phyloP scores from a whole-genome alignment of 2,113 vertebrate species.

The Nematolebias whitei region DNA sequence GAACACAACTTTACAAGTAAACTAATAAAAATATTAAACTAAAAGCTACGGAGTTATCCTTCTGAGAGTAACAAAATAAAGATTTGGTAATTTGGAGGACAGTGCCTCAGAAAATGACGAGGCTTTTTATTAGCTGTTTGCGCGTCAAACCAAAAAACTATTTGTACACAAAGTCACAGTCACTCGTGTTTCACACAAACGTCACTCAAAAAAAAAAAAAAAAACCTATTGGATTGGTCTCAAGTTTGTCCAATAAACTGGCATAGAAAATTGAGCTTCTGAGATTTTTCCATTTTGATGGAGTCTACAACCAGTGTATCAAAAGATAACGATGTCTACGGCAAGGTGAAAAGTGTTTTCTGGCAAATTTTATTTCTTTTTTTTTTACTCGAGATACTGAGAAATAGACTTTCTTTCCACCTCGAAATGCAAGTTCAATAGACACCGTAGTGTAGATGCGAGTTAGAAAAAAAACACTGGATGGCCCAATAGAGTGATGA shows the following conservation, averaged over 20 bases:
- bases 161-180: constrained; percentile 22
- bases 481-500: neutral
- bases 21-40: constrained; percentile 75
- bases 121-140: constrained; percentile 55
- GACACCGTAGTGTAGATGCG: neutral
- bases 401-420: neutral
- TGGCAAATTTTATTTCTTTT: constrained; percentile 19
- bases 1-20: constrained; percentile 79
- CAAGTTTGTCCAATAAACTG: neutral
- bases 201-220: constrained; percentile 15
- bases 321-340: neutral
- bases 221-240: constrained; percentile 22
- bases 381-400: constrained; percentile 29
- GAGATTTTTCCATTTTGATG: neutral
- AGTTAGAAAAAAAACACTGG: neutral
- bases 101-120: constrained; percentile 63
- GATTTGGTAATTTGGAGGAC: constrained; percentile 79
- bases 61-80: constrained; percentile 82
- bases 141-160: constrained; percentile 59
- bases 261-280: constrained; percentile 19
- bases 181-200: constrained; percentile 13
- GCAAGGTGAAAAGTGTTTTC: constrained; percentile 7
- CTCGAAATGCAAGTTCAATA: neutral
- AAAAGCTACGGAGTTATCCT: constrained; percentile 69
- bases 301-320: neutral